These are phyloP conservation scores for Lophura nycthemera DNA, from an alignment of 2,113 vertebrate species.

Conservation along the genomic window DNA sequence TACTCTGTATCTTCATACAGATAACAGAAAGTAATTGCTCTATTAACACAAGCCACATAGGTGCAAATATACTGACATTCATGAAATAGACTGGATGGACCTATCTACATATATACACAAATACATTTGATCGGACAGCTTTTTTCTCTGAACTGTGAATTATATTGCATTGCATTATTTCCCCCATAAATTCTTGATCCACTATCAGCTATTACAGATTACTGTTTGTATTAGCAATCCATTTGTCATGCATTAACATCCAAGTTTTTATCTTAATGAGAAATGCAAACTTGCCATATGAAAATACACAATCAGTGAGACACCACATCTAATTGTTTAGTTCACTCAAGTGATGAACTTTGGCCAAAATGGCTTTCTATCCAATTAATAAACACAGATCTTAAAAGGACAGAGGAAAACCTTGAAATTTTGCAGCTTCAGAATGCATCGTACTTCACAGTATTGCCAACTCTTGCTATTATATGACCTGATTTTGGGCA, in stretches of 20 bases:
- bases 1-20: background rate
- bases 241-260: background rate
- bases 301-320: background rate
- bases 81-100: background rate
- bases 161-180: background rate
- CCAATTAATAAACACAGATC: slow-evolving; percentile 11
- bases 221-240: background rate
- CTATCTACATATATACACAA: background rate
- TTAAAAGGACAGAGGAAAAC: background rate
- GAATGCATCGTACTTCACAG: background rate
- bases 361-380: slow-evolving; percentile 26
- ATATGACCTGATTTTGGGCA: background rate
- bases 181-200: background rate
- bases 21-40: background rate
- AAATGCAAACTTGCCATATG: background rate
- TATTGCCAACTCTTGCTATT: background rate
- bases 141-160: background rate
- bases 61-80: background rate
- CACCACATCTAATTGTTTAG: background rate
- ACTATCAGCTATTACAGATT: background rate
- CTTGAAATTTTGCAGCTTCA: background rate
- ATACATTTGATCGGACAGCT: background rate
- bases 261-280: slow-evolving; percentile 10
- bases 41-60: background rate
- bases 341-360: background rate